These are phyloP conservation scores for Ectobius pallidus DNA, from an alignment of 2,888 invertebrate genomes.

Conservation along the genomic window DNA sequence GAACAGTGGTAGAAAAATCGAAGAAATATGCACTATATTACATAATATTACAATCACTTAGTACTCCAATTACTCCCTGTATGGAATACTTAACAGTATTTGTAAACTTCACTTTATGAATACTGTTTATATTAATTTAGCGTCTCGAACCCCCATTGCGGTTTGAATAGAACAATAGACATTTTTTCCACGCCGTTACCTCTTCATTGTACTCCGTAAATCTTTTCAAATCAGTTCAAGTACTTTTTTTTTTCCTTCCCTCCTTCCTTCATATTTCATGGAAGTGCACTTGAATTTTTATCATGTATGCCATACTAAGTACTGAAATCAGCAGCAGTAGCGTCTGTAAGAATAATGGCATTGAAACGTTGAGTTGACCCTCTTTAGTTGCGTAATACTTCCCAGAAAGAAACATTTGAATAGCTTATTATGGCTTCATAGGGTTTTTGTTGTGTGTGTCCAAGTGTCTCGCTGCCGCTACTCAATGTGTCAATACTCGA, in stretches of 20 bases:
- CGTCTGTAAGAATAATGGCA: constrained; percentile 2
- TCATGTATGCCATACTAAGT: constrained; percentile 22
- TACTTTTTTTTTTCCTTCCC: background rate
- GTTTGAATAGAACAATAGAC: constrained; percentile 40
- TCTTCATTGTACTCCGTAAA: constrained; percentile 27
- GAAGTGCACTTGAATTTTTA: constrained; percentile 29
- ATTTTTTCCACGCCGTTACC: constrained; percentile 41
- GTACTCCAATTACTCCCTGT: too few species aligned
- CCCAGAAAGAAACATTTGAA: constrained; percentile 29
- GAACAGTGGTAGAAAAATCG: too few species aligned
- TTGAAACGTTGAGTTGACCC: background rate
- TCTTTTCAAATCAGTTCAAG: constrained; percentile 8
- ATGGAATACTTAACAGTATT: too few species aligned
- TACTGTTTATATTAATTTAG: background rate
- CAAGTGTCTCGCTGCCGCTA: background rate
- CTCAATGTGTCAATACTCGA: constrained; percentile 34
- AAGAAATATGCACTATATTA: too few species aligned
- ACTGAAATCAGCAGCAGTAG: background rate
- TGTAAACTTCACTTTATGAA: too few species aligned
- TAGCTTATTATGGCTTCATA: constrained; percentile 12
- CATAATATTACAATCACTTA: too few species aligned
- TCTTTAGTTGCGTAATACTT: constrained; percentile 2
- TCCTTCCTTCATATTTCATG: constrained; percentile 17
- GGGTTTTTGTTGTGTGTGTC: constrained; percentile 7
- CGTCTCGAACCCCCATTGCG: constrained; percentile 17